Evolutionary conservation across 2,797 vertebrate species (phyloP).

Genomic region (Enteromius mattozi): DNA sequence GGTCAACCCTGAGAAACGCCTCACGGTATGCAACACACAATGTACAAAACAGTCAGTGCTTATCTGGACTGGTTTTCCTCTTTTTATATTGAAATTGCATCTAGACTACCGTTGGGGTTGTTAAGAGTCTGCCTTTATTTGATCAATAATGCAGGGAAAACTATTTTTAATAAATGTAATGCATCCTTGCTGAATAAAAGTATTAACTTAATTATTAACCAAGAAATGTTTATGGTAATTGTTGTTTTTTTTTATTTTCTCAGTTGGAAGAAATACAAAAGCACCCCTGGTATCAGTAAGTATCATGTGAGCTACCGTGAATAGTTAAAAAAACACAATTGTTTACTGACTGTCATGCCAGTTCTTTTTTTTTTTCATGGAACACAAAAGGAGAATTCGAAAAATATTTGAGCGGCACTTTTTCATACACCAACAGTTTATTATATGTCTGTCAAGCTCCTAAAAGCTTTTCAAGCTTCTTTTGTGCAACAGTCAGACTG

Average conservation of each 20-base stretch:
- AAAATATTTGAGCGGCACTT: not conserved
- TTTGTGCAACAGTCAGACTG: not conserved
- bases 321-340: not conserved
- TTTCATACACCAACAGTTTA: not conserved
- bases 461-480: not conserved
- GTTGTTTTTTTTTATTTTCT: slow-evolving; percentile 34
- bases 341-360: not conserved
- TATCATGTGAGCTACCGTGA: slow-evolving; percentile 59
- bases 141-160: not conserved
- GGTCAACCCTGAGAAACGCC: slow-evolving; percentile 88
- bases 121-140: not conserved
- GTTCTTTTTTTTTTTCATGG: not conserved
- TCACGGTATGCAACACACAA: slow-evolving; percentile 76
- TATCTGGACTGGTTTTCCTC: not conserved
- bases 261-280: slow-evolving; percentile 93
- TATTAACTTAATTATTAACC: not conserved
- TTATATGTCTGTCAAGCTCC: not conserved
- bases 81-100: not conserved
- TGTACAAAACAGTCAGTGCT: no score
- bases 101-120: not conserved
- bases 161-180: not conserved
- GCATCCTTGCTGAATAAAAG: not conserved
- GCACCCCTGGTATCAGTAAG: slow-evolving; percentile 93
- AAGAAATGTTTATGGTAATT: slow-evolving; percentile 14
- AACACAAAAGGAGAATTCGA: not conserved